phyloP scores from a whole-genome alignment of 1,140 invertebrate species.

The Cydia fagiglandana region DNA sequence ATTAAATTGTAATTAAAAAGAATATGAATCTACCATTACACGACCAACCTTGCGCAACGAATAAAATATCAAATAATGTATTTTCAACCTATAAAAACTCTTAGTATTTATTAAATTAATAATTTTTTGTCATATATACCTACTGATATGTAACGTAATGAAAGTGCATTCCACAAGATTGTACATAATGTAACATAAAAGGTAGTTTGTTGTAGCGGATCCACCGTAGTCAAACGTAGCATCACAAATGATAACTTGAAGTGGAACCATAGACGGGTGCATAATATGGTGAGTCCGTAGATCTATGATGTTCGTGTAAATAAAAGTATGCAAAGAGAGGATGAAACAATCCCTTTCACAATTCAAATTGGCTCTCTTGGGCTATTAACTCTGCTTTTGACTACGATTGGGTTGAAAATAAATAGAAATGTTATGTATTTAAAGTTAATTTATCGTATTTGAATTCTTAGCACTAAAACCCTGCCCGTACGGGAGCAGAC shows the following conservation, averaged over 20 bases:
- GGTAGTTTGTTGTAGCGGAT: constrained; percentile 35
- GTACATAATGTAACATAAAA: constrained; percentile 48
- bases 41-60: constrained; percentile 39
- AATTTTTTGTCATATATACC: background rate
- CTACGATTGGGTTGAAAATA: background rate
- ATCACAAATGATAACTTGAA: constrained; percentile 23
- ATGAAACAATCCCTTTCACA: background rate
- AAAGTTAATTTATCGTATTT: too few relatives aligned
- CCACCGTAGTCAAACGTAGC: constrained; percentile 17
- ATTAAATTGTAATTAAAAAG: constrained; percentile 17
- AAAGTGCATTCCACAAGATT: constrained; percentile 47
- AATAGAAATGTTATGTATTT: too few relatives aligned
- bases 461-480: too few relatives aligned
- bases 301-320: background rate
- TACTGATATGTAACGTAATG: constrained; percentile 17
- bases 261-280: background rate
- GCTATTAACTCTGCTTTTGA: background rate
- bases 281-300: background rate
- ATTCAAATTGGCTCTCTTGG: too few relatives aligned
- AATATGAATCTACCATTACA: background rate
- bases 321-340: background rate
- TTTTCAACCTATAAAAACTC: background rate
- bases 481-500: too few relatives aligned
- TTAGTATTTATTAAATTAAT: background rate
- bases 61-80: constrained; percentile 14